phyloP scores from a whole-genome alignment of 2,797 vertebrate genomes.

The Rhabdophis nuchalis region DNA sequence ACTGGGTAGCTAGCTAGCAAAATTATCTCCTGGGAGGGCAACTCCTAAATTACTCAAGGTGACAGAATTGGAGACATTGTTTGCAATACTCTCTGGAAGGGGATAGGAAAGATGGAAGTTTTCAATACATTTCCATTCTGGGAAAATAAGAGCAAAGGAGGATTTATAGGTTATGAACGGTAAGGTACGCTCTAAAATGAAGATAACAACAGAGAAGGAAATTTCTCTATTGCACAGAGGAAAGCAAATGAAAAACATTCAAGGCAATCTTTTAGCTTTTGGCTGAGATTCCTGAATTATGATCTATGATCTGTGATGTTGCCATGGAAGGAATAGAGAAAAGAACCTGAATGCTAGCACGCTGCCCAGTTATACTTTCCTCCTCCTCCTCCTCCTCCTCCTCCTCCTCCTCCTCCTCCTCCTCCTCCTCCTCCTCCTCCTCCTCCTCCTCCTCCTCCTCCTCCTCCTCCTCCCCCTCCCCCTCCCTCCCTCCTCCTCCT shows the following conservation, averaged over 20 bases:
- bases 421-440: background rate
- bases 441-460: background rate
- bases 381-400: background rate
- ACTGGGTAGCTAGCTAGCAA: background rate
- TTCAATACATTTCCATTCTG: constrained; percentile 15
- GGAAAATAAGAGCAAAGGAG: constrained; percentile 22
- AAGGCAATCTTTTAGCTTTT: background rate
- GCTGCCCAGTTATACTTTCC: background rate
- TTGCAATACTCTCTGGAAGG: background rate
- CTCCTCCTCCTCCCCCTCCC: background rate
- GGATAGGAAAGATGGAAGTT: background rate
- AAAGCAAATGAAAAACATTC: background rate
- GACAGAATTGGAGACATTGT: constrained; percentile 3
- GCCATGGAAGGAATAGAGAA: background rate
- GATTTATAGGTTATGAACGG: background rate
- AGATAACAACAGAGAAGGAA: background rate
- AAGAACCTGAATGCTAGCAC: background rate
- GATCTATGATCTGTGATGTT: background rate
- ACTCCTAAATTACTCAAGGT: background rate
- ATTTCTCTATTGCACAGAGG: background rate
- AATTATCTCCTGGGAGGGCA: background rate
- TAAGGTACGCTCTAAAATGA: constrained; percentile 7
- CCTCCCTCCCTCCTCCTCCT: too few species aligned
- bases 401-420: background rate
- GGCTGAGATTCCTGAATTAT: background rate